Evolutionary conservation across 2,113 vertebrate genomes (phyloP).

Genomic region (Gadus macrocephalus): DNA sequence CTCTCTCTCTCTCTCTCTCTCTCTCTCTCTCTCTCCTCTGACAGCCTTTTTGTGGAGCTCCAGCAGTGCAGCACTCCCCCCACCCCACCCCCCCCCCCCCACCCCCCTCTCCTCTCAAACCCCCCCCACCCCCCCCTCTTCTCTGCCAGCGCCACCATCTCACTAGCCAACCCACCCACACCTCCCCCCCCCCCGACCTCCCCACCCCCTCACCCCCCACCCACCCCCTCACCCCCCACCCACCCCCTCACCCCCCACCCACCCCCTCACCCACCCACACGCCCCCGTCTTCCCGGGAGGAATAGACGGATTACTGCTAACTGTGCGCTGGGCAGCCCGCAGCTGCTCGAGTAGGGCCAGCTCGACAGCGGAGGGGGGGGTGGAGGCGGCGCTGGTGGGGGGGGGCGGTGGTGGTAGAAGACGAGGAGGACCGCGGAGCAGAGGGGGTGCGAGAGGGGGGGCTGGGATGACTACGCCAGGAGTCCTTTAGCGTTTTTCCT

Average conservation of each 20-base stretch:
- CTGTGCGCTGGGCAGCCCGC: slow-evolving; percentile 76
- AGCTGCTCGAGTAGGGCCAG: slow-evolving; percentile 79
- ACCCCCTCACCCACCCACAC: slow-evolving; percentile 51
- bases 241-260: neutral
- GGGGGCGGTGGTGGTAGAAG: slow-evolving; percentile 28
- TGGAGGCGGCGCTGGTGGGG: slow-evolving; percentile 32
- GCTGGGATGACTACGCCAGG: slow-evolving; percentile 71
- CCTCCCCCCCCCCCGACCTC: slow-evolving; percentile 17
- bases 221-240: slow-evolving; percentile 13
- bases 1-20: slow-evolving; percentile 11
- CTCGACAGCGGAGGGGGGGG: slow-evolving; percentile 62
- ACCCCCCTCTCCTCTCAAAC: neutral
- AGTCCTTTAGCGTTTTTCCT: slow-evolving; percentile 73
- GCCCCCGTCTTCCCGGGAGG: slow-evolving; percentile 66
- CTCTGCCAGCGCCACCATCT: slow-evolving; percentile 45
- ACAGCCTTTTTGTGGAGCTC: slow-evolving; percentile 63
- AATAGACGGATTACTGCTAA: slow-evolving; percentile 83
- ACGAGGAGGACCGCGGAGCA: slow-evolving; percentile 65
- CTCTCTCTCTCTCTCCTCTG: slow-evolving; percentile 5
- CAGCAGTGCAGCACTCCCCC: slow-evolving; percentile 68
- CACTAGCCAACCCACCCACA: slow-evolving; percentile 36
- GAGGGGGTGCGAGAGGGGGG: slow-evolving; percentile 47
- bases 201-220: neutral
- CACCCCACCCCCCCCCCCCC: neutral
- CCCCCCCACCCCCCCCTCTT: slow-evolving; percentile 41